phyloP scores from a whole-genome alignment of 64 coral and sea anemone genomes.

The Porites australiensis region DNA sequence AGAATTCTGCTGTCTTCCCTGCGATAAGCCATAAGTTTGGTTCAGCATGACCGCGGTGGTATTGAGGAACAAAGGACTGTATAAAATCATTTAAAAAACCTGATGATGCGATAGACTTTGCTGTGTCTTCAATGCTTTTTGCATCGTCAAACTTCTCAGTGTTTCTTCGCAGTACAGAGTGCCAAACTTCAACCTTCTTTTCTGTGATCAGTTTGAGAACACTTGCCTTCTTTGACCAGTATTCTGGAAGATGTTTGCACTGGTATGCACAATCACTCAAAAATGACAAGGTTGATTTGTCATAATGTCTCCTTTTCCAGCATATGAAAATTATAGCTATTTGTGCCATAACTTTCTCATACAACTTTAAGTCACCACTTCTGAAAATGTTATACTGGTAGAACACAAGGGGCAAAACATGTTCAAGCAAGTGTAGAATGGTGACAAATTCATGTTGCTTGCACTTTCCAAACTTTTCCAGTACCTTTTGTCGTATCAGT shows the following conservation, averaged over 20 bases:
- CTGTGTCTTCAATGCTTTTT: conserved; percentile 20
- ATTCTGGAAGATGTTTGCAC: too few species aligned
- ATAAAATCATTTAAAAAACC: conserved; percentile 37
- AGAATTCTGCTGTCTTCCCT: conserved; percentile 53
- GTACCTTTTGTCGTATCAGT: not conserved
- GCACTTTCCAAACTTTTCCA: conserved; percentile 32
- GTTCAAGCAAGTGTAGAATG: conserved; percentile 45
- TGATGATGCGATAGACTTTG: conserved; percentile 14
- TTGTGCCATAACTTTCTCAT: conserved; percentile 13
- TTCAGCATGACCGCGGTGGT: not conserved
- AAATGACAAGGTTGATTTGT: too few species aligned
- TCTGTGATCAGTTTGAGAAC: too few species aligned
- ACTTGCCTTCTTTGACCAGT: too few species aligned
- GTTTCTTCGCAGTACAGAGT: conserved; percentile 31
- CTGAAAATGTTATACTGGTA: conserved; percentile 15
- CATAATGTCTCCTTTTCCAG: too few species aligned
- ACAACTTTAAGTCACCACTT: not conserved
- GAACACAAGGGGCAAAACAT: conserved; percentile 20
- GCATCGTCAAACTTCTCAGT: conserved; percentile 2
- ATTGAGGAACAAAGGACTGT: conserved; percentile 23
- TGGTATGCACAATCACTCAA: too few species aligned
- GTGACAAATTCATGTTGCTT: conserved; percentile 24
- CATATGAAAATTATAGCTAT: not conserved
- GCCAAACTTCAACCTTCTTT: not conserved
- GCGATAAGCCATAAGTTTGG: conserved; percentile 41